Evolutionary conservation across 2,797 vertebrate genomes (phyloP).

Genomic region (Aldrovandia affinis): DNA sequence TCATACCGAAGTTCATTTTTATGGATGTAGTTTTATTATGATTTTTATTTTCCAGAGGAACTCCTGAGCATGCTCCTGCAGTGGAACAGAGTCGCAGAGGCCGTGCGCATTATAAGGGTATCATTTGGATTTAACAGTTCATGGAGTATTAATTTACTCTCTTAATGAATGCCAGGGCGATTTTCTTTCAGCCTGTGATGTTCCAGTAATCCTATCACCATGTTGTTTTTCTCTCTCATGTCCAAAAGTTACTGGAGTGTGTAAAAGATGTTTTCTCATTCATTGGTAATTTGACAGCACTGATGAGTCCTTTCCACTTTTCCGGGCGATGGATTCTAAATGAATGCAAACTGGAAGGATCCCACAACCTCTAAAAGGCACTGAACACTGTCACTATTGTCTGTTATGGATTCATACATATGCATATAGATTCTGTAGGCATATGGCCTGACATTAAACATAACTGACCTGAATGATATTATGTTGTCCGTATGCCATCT

Average conservation of each 20-base stretch:
- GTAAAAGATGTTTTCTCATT: slow-evolving; percentile 32
- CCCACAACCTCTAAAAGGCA: too few relatives aligned
- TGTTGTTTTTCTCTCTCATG: slow-evolving; percentile 30
- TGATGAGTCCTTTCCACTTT: slow-evolving; percentile 16
- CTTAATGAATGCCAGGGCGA: slow-evolving; percentile 36
- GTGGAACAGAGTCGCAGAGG: background rate
- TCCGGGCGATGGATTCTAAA: slow-evolving; percentile 1
- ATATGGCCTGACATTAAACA: background rate
- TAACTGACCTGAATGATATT: too few relatives aligned
- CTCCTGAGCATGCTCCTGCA: background rate
- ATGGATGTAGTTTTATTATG: background rate
- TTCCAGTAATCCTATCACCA: slow-evolving; percentile 36
- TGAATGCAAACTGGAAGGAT: background rate
- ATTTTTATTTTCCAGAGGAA: background rate
- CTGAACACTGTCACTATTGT: background rate
- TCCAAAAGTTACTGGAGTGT: slow-evolving; percentile 27
- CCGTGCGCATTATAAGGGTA: slow-evolving; percentile 20
- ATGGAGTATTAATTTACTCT: slow-evolving; percentile 34
- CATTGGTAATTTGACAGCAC: slow-evolving; percentile 30
- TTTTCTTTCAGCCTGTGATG: slow-evolving; percentile 37
- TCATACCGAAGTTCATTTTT: background rate
- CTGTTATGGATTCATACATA: background rate
- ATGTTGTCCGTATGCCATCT: too few relatives aligned
- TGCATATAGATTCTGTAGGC: background rate
- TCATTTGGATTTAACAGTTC: slow-evolving; percentile 38